phyloP scores from a whole-genome alignment of 1,140 invertebrate genomes.

The Leptinotarsa texana region DNA sequence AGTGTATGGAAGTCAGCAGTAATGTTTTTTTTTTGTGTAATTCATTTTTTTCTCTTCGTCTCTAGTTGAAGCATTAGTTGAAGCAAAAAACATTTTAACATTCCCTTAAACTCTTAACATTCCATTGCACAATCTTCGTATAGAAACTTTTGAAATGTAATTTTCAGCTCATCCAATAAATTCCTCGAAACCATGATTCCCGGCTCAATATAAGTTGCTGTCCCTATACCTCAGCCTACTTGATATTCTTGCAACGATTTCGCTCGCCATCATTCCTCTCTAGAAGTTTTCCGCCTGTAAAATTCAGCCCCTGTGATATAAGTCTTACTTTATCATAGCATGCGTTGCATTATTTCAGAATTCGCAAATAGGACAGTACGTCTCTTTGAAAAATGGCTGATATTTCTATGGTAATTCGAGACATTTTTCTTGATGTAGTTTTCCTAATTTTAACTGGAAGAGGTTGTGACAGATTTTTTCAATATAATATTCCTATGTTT shows the following conservation, averaged over 20 bases:
- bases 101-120: too few species aligned
- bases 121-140: too few species aligned
- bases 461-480: not conserved
- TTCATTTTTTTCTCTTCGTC: too few species aligned
- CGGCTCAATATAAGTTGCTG: conserved; percentile 39
- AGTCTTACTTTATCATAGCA: conserved; percentile 41
- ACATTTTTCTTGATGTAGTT: not conserved
- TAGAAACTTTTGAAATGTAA: conserved; percentile 6
- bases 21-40: too few species aligned
- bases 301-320: conserved; percentile 52
- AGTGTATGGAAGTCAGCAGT: too few species aligned
- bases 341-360: conserved; percentile 28
- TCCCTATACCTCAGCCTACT: conserved; percentile 42
- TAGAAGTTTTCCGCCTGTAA: conserved; percentile 53
- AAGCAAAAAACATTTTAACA: too few species aligned
- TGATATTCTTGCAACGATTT: conserved; percentile 53
- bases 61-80: too few species aligned
- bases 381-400: conserved; percentile 13
- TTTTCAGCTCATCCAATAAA: conserved; percentile 27
- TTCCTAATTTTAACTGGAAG: not conserved
- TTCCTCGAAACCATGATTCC: conserved; percentile 25
- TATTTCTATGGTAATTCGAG: conserved; percentile 15
- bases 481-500: too few species aligned
- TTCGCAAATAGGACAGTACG: conserved; percentile 22
- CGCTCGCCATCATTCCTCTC: conserved; percentile 53